Conservation (phyloP, 2,797 vertebrate species). For the Holocentrus rufus region DNA sequence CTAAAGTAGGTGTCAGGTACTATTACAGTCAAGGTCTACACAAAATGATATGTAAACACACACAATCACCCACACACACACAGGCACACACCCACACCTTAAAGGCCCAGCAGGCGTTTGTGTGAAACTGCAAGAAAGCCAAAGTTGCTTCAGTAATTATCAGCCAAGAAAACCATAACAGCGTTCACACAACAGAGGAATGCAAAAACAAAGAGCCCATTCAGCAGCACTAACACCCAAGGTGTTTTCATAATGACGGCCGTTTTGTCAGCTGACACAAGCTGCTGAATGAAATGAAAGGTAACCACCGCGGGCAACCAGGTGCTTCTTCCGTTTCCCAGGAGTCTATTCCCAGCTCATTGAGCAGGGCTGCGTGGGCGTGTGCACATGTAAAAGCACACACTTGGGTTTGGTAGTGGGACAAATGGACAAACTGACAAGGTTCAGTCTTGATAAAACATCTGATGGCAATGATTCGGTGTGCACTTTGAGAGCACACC, state of each 20-base stretch:
- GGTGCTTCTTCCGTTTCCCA: slow-evolving; percentile 65
- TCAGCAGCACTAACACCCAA: slow-evolving; percentile 74
- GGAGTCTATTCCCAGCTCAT: slow-evolving; percentile 43
- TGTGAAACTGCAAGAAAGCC: slow-evolving; percentile 50
- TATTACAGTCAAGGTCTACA: slow-evolving; percentile 74
- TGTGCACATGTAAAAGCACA: background rate
- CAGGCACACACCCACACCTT: slow-evolving; percentile 31
- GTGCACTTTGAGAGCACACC: background rate
- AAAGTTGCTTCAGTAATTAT: slow-evolving; percentile 78
- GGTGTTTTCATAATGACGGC: slow-evolving; percentile 77
- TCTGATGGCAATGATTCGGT: background rate
- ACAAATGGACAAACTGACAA: slow-evolving; percentile 19
- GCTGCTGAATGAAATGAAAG: slow-evolving; percentile 72
- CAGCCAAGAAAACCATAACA: slow-evolving; percentile 78
- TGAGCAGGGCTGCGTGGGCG: slow-evolving; percentile 13
- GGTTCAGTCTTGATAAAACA: slow-evolving; percentile 17
- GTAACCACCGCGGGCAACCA: slow-evolving; percentile 77
- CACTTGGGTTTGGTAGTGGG: slow-evolving; percentile 17
- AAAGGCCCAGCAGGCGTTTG: slow-evolving; percentile 65
- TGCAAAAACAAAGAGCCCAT: slow-evolving; percentile 81
- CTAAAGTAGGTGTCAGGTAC: slow-evolving; percentile 77
- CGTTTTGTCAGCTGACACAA: slow-evolving; percentile 77
- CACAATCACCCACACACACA: slow-evolving; percentile 12
- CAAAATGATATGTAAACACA: slow-evolving; percentile 43
- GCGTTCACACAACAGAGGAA: slow-evolving; percentile 78